Percentiles rank a stretch among this genome's conserved stretches.
These are phyloP conservation scores for Gymnopithys bicolor DNA, from an alignment of 2,797 vertebrate genomes.

Conservation along the genomic window DNA sequence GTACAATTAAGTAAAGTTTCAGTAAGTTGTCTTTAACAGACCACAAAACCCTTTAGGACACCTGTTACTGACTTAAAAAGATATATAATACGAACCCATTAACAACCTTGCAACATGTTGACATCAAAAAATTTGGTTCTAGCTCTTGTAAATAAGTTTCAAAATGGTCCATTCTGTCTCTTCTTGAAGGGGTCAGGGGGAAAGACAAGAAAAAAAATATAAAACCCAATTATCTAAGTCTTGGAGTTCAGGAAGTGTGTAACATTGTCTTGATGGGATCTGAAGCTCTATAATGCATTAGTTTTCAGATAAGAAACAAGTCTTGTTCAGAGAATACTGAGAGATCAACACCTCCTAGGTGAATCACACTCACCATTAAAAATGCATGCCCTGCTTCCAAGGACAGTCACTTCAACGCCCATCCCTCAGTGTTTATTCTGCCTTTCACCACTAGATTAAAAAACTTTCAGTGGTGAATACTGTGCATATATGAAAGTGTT, in stretches of 20 bases:
- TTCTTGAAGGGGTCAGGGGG: too few relatives aligned
- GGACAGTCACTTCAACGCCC: neutral
- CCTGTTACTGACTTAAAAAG: neutral
- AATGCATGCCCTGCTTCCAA: conserved; percentile 16
- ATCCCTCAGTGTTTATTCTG: neutral
- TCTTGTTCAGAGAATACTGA: neutral
- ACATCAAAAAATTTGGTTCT: neutral
- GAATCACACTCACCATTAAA: neutral
- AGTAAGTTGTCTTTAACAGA: neutral
- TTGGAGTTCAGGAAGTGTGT: neutral
- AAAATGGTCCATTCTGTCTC: neutral
- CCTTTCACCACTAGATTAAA: conserved; percentile 24
- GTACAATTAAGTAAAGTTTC: neutral
- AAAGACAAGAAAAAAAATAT: neutral
- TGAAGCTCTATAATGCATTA: neutral
- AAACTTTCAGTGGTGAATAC: conserved; percentile 47
- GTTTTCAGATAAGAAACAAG: neutral
- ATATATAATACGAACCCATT: neutral
- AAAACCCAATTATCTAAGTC: neutral
- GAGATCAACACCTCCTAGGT: neutral
- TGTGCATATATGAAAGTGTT: neutral
- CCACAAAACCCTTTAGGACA: neutral
- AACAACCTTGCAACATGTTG: neutral
- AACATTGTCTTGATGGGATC: neutral
- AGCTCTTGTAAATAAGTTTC: neutral